Conservation (phyloP, 1,140 invertebrate genomes). For the Drosophila bipectinata region DNA sequence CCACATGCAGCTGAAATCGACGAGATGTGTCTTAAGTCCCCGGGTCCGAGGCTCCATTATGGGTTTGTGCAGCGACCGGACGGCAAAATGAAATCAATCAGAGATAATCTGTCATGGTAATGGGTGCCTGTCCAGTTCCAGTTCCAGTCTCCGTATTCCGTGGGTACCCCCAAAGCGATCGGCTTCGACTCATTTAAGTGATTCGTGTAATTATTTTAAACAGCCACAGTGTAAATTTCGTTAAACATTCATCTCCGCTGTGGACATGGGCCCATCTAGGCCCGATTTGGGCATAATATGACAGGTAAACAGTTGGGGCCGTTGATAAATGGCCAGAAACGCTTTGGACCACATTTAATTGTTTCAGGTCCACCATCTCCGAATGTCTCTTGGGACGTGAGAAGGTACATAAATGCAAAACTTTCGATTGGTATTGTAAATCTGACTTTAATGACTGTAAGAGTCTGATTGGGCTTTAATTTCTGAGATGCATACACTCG, state of each 20-base stretch:
- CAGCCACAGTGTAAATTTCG: constrained; percentile 76
- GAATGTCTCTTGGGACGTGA: constrained; percentile 5
- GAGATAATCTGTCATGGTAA: constrained; percentile 81
- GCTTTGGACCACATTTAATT: constrained; percentile 77
- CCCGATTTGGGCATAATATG: constrained; percentile 81
- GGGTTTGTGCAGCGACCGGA: constrained; percentile 65
- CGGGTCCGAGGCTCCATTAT: constrained; percentile 69
- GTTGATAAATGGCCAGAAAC: constrained; percentile 74
- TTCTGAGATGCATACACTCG: constrained; percentile 35
- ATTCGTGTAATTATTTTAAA: constrained; percentile 83
- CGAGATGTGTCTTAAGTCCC: constrained; percentile 9
- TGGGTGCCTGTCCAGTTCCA: constrained; percentile 65
- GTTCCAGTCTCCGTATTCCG: constrained; percentile 14
- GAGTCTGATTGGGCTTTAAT: constrained; percentile 67
- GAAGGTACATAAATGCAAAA: constrained; percentile 21
- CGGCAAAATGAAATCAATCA: constrained; percentile 80
- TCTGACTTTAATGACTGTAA: constrained; percentile 63
- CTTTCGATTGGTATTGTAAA: constrained; percentile 61
- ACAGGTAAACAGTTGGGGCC: constrained; percentile 77
- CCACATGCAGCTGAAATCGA: constrained; percentile 30
- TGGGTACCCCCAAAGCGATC: constrained; percentile 38
- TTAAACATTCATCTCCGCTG: constrained; percentile 71
- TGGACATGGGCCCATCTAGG: constrained; percentile 32
- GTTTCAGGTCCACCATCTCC: constrained; percentile 33
- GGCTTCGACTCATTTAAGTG: constrained; percentile 67